Evolutionary conservation across 2,888 invertebrate species (phyloP).

Genomic region (Lycia hirtaria): DNA sequence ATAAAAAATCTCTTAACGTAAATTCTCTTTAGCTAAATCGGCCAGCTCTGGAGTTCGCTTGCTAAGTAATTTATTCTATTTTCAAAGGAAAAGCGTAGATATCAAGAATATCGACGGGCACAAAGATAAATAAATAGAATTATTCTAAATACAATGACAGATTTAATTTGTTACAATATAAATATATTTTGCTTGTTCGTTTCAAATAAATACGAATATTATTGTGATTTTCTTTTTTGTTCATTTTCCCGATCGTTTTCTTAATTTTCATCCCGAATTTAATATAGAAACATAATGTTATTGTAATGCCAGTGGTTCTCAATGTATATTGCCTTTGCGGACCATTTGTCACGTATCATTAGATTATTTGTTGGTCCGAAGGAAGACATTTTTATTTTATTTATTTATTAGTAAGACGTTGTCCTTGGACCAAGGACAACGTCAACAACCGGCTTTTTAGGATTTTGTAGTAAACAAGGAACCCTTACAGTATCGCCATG

Average conservation of each 20-base stretch:
- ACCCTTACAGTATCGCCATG: too few relatives aligned
- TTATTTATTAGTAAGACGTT: too few relatives aligned
- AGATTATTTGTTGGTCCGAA: too few relatives aligned
- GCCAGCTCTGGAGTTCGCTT: too few relatives aligned
- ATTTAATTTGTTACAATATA: background rate
- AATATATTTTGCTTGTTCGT: background rate
- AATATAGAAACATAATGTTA: conserved; percentile 5
- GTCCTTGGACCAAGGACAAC: too few relatives aligned
- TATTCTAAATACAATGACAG: background rate
- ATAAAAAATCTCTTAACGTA: too few relatives aligned
- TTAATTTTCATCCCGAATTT: background rate
- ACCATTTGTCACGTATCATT: too few relatives aligned
- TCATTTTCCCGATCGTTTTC: background rate
- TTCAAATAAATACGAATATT: background rate
- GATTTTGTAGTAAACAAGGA: too few relatives aligned
- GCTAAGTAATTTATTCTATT: too few relatives aligned
- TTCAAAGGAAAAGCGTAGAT: background rate
- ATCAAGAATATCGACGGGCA: background rate
- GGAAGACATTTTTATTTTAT: too few relatives aligned
- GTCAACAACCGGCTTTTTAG: too few relatives aligned
- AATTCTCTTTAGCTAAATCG: too few relatives aligned
- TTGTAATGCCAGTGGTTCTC: background rate
- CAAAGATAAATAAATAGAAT: background rate
- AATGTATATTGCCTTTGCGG: background rate
- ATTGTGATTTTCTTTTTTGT: conserved; percentile 7